Evolutionary conservation across 2,113 vertebrate species (phyloP).

Genomic region (Microtus pennsylvanicus): DNA sequence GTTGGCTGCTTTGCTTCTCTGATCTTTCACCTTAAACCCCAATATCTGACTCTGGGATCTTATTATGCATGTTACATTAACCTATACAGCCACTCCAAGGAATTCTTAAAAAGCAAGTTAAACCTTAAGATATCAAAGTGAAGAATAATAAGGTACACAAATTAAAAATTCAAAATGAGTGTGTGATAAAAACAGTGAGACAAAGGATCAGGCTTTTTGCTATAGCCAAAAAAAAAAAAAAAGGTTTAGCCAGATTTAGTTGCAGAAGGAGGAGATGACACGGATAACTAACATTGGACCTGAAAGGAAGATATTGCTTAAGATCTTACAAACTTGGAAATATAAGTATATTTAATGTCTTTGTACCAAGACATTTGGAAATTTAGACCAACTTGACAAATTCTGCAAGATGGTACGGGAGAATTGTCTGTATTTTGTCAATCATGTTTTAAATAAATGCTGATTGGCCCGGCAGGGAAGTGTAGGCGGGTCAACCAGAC

Average conservation of each 20-base stretch:
- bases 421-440: no score
- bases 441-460: no score
- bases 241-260: background rate
- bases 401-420: background rate
- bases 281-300: background rate
- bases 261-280: background rate
- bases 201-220: background rate
- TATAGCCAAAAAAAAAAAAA: background rate
- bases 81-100: background rate
- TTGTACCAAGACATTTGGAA: background rate
- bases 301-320: background rate
- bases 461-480: no score
- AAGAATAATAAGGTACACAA: background rate
- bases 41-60: no score
- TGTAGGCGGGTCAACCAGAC: no score
- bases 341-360: background rate
- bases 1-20: no score
- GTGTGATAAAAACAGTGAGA: background rate
- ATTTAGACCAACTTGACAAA: background rate
- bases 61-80: no score
- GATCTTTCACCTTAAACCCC: no score
- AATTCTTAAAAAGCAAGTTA: background rate
- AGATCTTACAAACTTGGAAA: background rate
- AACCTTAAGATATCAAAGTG: background rate
- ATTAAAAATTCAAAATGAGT: background rate